Evolutionary conservation across 2,888 invertebrate species (phyloP).

Genomic region (Bombylius discolor): DNA sequence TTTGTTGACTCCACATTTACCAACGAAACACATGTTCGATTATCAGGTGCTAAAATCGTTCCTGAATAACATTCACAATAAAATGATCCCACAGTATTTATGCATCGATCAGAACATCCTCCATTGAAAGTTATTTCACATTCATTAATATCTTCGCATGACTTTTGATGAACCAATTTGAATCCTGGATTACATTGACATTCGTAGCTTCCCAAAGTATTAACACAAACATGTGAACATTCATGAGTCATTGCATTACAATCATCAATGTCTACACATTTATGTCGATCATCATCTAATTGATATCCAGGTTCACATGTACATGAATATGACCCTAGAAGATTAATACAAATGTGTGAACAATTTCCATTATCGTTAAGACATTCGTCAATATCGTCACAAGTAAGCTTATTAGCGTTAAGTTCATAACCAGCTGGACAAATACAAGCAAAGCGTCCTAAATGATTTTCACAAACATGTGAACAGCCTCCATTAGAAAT

Average conservation of each 20-base stretch:
- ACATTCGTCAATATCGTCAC: slow-evolving; percentile 46
- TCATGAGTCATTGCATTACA: slow-evolving; percentile 31
- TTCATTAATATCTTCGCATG: slow-evolving; percentile 19
- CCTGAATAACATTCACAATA: slow-evolving; percentile 40
- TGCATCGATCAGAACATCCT: slow-evolving; percentile 42
- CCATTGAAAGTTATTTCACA: slow-evolving; percentile 28
- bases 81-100: slow-evolving; percentile 41
- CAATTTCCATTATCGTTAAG: slow-evolving; percentile 40
- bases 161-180: slow-evolving; percentile 25
- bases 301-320: slow-evolving; percentile 39
- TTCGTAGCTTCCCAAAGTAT: slow-evolving; percentile 41
- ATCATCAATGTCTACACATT: slow-evolving; percentile 39
- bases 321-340: slow-evolving; percentile 41
- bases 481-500: slow-evolving; percentile 46
- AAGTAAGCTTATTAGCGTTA: slow-evolving; percentile 25
- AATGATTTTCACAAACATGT: slow-evolving; percentile 40
- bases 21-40: slow-evolving; percentile 27
- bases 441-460: slow-evolving; percentile 40
- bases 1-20: slow-evolving; percentile 16
- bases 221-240: slow-evolving; percentile 42
- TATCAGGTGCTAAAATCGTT: slow-evolving; percentile 31
- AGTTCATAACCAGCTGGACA: slow-evolving; percentile 38
- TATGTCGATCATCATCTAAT: slow-evolving; percentile 26
- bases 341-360: slow-evolving; percentile 44
- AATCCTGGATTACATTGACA: slow-evolving; percentile 45